These are phyloP conservation scores for Erpobdella octoculata DNA, from an alignment of 2,888 invertebrate species.

Conservation along the genomic window DNA sequence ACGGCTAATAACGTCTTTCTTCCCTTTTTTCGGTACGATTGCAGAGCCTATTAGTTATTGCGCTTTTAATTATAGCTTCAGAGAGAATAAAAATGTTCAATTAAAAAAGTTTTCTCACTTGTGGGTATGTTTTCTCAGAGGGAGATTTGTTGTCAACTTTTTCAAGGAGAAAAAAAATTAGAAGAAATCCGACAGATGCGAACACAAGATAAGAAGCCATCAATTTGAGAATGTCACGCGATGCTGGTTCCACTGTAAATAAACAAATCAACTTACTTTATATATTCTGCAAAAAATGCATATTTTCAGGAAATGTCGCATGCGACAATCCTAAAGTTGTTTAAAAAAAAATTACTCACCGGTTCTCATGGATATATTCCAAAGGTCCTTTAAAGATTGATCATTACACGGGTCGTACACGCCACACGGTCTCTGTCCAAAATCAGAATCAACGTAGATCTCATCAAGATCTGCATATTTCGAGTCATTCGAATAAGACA, in stretches of 20 bases:
- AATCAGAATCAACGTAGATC: background rate
- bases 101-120: no score
- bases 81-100: no score
- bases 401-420: constrained; percentile 28
- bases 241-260: constrained; percentile 32
- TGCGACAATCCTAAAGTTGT: background rate
- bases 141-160: constrained; percentile 46
- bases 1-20: no score
- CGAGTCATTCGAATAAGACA: background rate
- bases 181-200: constrained; percentile 46
- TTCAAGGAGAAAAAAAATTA: constrained; percentile 46
- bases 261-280: no score
- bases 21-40: no score
- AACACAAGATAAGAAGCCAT: constrained; percentile 49
- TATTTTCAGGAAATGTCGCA: background rate
- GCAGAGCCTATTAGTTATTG: no score
- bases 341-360: constrained; percentile 2
- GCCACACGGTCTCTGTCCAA: constrained; percentile 21
- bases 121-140: constrained; percentile 40
- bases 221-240: constrained; percentile 41
- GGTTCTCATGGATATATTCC: background rate
- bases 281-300: background rate
- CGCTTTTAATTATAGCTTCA: no score
- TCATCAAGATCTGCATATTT: background rate
- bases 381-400: constrained; percentile 3